Evolutionary conservation across 2,797 vertebrate genomes (phyloP).

Genomic region (Pelochelys cantorii): DNA sequence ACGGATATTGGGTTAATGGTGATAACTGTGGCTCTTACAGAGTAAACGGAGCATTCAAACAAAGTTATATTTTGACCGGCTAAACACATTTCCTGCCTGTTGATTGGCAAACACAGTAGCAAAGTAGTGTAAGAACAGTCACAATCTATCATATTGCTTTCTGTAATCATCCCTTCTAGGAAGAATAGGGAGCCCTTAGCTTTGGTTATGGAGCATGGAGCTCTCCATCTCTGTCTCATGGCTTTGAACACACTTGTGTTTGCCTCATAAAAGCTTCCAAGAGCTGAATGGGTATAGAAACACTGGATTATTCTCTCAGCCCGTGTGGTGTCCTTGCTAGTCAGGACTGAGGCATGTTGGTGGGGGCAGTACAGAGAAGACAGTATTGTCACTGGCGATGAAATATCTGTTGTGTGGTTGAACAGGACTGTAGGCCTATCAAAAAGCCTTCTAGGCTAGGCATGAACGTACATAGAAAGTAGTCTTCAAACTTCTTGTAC

Average conservation of each 20-base stretch:
- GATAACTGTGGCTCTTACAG: not conserved
- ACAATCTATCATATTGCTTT: not conserved
- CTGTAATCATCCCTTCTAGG: not conserved
- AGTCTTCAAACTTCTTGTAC: not conserved
- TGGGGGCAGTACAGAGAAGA: not conserved
- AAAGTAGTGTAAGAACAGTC: not conserved
- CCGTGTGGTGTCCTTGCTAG: not conserved
- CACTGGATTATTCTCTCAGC: not conserved
- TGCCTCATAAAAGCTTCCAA: not conserved
- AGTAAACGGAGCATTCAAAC: not conserved
- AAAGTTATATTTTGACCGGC: not conserved
- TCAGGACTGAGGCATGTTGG: not conserved
- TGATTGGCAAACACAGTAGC: rapidly evolving
- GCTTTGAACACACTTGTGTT: not conserved
- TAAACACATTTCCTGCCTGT: not conserved
- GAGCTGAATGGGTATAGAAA: not conserved
- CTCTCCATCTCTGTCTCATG: not conserved
- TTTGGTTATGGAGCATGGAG: not conserved
- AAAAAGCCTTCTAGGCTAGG: not conserved
- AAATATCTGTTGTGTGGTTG: not conserved
- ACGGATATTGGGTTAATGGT: rapidly evolving
- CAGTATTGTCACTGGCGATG: not conserved
- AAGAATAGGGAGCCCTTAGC: not conserved
- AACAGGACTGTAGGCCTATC: not conserved
- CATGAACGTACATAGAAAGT: not conserved